These are phyloP conservation scores for Ostrea denselamellosa DNA, from an alignment of 1,140 invertebrate genomes.

Conservation along the genomic window DNA sequence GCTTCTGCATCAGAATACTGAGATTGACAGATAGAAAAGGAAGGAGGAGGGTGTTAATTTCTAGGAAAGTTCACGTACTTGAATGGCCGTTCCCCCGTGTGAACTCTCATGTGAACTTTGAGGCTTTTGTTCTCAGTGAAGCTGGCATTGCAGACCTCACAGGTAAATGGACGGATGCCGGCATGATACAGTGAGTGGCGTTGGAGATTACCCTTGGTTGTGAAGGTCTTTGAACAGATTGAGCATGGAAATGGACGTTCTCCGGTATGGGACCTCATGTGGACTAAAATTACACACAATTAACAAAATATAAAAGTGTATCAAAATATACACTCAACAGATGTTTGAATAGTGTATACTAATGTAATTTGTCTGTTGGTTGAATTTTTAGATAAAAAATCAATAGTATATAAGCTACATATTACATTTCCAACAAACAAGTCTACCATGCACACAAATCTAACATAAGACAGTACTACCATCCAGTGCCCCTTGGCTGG, in stretches of 20 bases:
- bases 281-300: slow-evolving; percentile 14
- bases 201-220: slow-evolving; percentile 28
- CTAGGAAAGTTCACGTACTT: slow-evolving; percentile 79
- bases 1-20: no score
- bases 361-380: background rate
- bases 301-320: background rate
- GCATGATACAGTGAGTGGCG: slow-evolving; percentile 49
- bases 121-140: slow-evolving; percentile 60
- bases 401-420: background rate
- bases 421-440: no score
- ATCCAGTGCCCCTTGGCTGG: background rate
- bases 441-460: no score
- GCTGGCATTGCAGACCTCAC: slow-evolving; percentile 58
- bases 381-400: background rate
- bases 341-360: background rate
- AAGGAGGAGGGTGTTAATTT: no score
- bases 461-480: background rate
- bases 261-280: slow-evolving; percentile 55
- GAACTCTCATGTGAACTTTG: slow-evolving; percentile 75
- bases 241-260: slow-evolving; percentile 59
- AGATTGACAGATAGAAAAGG: no score
- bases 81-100: slow-evolving; percentile 92
- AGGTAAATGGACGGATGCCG: slow-evolving; percentile 55
- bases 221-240: slow-evolving; percentile 52
- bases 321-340: background rate